Percentiles rank a stretch among this genome's conserved stretches.
phyloP scores from a whole-genome alignment of 1,140 invertebrate genomes.

The Belonocnema kinseyi region DNA sequence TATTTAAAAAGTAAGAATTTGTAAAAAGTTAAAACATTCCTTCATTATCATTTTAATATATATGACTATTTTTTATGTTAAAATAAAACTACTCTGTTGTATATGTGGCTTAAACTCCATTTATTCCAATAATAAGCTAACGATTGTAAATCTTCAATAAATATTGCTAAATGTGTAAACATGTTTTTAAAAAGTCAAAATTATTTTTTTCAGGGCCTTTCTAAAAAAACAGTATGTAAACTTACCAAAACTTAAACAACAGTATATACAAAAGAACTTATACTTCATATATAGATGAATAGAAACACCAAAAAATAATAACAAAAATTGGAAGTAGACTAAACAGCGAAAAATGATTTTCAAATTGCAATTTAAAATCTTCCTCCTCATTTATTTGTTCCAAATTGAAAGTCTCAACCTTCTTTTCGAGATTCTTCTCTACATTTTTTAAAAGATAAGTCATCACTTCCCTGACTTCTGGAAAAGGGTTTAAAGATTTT shows the following conservation, averaged over 20 bases:
- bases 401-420: neutral
- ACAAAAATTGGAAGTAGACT: no score
- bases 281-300: neutral
- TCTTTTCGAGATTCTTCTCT: neutral
- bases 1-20: slow-evolving; percentile 21
- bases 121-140: no score
- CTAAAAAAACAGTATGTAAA: neutral
- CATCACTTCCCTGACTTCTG: no score
- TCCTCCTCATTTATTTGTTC: neutral
- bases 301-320: neutral
- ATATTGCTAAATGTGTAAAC: no score
- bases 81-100: no score
- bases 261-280: neutral
- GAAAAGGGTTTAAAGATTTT: neutral
- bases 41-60: neutral
- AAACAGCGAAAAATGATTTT: no score
- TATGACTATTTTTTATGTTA: neutral
- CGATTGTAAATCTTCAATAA: no score
- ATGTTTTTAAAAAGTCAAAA: neutral
- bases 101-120: no score
- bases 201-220: neutral
- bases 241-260: no score
- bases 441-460: neutral
- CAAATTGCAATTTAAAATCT: no score
- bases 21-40: neutral